Evolutionary conservation across 2,113 vertebrate genomes (phyloP).

Genomic region (Xenopus laevis): DNA sequence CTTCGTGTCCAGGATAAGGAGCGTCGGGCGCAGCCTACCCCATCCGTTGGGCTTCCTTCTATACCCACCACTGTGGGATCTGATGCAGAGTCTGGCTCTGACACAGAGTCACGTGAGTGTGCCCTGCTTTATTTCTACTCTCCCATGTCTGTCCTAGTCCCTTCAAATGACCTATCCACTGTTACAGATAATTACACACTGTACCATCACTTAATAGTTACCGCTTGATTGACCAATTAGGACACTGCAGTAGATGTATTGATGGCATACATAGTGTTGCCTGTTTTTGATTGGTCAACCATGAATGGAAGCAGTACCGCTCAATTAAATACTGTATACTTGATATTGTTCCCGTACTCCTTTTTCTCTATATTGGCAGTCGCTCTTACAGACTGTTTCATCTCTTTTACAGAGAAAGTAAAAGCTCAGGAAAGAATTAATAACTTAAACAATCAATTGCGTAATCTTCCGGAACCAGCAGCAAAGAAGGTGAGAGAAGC

Average conservation of each 20-base stretch:
- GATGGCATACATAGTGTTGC: no score
- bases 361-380: no score
- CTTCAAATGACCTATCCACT: background rate
- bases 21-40: conserved; percentile 64
- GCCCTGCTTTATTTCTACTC: background rate
- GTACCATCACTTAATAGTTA: no score
- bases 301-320: no score
- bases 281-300: no score
- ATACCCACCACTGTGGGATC: conserved; percentile 63
- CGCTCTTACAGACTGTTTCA: no score
- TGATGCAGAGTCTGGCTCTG: conserved; percentile 33
- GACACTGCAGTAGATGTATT: no score
- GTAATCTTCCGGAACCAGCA: conserved; percentile 49
- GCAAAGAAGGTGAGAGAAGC: conserved; percentile 21
- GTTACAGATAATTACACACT: background rate
- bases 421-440: conserved; percentile 77
- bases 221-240: no score
- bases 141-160: background rate
- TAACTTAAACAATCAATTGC: conserved; percentile 78
- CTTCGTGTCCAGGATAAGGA: conserved; percentile 87
- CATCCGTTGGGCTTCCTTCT: conserved; percentile 43
- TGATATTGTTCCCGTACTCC: no score
- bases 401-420: conserved; percentile 65
- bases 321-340: no score
- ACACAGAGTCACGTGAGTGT: conserved; percentile 7